A percentile compares a stretch with the other conserved stretches of the same genome.
These are phyloP conservation scores for Triplophysa siluroides DNA, from an alignment of 2,113 vertebrate genomes.

Conservation along the genomic window DNA sequence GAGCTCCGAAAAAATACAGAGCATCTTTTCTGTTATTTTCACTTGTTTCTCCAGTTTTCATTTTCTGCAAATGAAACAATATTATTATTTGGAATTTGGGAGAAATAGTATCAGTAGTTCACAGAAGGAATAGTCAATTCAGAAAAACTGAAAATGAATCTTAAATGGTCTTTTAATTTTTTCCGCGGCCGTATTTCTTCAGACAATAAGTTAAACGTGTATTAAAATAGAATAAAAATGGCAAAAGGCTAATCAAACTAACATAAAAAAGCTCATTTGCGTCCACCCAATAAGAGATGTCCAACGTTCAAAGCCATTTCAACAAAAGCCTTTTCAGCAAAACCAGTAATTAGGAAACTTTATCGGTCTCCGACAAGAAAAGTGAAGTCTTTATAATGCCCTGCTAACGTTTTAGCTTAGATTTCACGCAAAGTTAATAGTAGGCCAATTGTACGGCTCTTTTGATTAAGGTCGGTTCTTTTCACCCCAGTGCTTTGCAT, in stretches of 20 bases:
- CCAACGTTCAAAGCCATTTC: not conserved
- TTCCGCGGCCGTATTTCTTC: too few species aligned
- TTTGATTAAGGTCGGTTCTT: slow-evolving; percentile 70
- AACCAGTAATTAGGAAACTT: slow-evolving; percentile 28
- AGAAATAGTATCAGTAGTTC: too few species aligned
- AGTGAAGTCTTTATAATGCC: slow-evolving; percentile 54
- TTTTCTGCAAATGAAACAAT: too few species aligned
- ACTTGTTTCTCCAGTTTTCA: too few species aligned
- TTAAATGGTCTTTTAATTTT: too few species aligned
- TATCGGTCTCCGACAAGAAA: slow-evolving; percentile 56
- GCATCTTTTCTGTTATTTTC: too few species aligned
- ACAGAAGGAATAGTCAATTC: too few species aligned
- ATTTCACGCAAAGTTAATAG: slow-evolving; percentile 73
- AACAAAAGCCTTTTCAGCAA: not conserved
- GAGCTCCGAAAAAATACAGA: too few species aligned
- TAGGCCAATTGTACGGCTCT: slow-evolving; percentile 71
- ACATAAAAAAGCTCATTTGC: not conserved
- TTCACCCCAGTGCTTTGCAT: slow-evolving; percentile 61
- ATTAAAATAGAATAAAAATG: not conserved
- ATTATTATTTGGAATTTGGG: too few species aligned
- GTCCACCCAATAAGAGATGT: not conserved
- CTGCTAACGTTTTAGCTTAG: slow-evolving; percentile 58
- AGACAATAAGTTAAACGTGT: not conserved
- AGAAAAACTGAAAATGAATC: too few species aligned
- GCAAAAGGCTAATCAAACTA: not conserved